Base-by-base conservation (phyloP, 2,888 invertebrate species). In the Drosophila niveifrons region DNA sequence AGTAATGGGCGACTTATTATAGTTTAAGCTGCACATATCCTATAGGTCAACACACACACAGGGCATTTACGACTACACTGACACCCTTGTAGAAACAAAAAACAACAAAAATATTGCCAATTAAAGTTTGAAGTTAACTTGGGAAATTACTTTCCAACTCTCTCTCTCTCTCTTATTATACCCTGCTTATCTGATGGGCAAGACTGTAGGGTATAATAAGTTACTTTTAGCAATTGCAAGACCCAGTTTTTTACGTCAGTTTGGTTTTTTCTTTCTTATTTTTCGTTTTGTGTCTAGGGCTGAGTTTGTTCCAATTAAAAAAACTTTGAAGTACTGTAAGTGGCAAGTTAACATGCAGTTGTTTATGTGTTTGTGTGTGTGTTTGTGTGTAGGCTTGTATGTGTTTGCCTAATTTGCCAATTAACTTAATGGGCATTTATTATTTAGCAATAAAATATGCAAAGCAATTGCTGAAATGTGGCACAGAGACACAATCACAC, bases 381-480 rank as follows among this genome's bases (percentile, higher is more conserved):
- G 43, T 55, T 28, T 39, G 34, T 31, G 18, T 65, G 23, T 64
- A 51, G 66, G 48, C 58, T 59, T 55, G 64, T 68, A 64, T 75
- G 64, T 62, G 44, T 78, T 78, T 81, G 86, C 85, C 89, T 87
- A 89, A 89, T 89, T 89, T 89, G 88, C 88, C 89, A 89, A 89
- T 89, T 89, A 90, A 86, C 62, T 90, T 89, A 89, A 89, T 89
- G 83, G 90, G 82, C 83, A 85, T 90, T 88, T 86, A 88, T 90
- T 90, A 88, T 88, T 90, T 88, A 89, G 82, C 82, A 90, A 90
- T 88, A 90, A 88, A 88, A 88, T 90, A 90, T 89, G 85, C 85
- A 88, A 82, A 82, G 76, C 85, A 84, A 88, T 88, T 89, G 85
- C 78, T 88, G 81, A 88, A 88, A 84, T 82, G 81, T 84, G 76